A percentile compares a stretch with the other conserved stretches of the same genome.
Evolutionary conservation across 2,888 invertebrate species (phyloP).

Genomic region (Chalcosyrphus nemorum): DNA sequence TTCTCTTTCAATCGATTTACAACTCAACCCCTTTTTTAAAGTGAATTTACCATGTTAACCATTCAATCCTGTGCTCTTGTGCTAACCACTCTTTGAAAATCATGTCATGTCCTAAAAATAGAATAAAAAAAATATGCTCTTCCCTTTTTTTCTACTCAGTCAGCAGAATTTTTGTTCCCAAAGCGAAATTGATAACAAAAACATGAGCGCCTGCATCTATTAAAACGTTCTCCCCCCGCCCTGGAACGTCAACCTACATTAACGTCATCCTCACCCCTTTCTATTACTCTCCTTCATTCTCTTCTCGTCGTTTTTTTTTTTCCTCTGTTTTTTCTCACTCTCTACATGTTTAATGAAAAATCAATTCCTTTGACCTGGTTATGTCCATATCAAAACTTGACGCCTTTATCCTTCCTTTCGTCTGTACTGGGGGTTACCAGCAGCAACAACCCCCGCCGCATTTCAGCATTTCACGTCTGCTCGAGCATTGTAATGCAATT

Average conservation of each 20-base stretch:
- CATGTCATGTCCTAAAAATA: conserved; percentile 56
- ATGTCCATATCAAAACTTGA: conserved; percentile 66
- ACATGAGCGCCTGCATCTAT: conserved; percentile 41
- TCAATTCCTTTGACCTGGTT: conserved; percentile 72
- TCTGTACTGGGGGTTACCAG: not conserved
- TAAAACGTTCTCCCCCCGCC: conserved; percentile 38
- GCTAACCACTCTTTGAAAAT: not conserved
- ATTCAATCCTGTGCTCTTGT: not conserved
- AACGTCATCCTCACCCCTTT: conserved; percentile 39
- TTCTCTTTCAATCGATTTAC: conserved; percentile 5
- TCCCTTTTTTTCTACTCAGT: conserved; percentile 16
- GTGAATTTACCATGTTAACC: conserved; percentile 51
- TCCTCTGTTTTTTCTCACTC: conserved; percentile 2
- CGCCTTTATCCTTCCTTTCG: conserved; percentile 50
- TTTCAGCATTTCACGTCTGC: conserved; percentile 19
- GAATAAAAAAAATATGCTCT: conserved; percentile 11
- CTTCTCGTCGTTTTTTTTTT: not conserved
- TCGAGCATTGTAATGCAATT: conserved; percentile 63
- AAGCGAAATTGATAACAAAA: conserved; percentile 46
- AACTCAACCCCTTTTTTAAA: conserved; percentile 31
- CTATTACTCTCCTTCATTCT: not conserved
- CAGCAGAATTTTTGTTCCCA: conserved; percentile 40
- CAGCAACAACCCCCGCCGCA: not conserved
- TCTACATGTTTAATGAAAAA: conserved; percentile 65
- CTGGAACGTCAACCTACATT: conserved; percentile 51